Percentiles rank a stretch among this genome's conserved stretches.
These are phyloP conservation scores for Morbakka virulenta DNA, from an alignment of 30 jellyfish, hydroid and myxozoan species.

Conservation along the genomic window DNA sequence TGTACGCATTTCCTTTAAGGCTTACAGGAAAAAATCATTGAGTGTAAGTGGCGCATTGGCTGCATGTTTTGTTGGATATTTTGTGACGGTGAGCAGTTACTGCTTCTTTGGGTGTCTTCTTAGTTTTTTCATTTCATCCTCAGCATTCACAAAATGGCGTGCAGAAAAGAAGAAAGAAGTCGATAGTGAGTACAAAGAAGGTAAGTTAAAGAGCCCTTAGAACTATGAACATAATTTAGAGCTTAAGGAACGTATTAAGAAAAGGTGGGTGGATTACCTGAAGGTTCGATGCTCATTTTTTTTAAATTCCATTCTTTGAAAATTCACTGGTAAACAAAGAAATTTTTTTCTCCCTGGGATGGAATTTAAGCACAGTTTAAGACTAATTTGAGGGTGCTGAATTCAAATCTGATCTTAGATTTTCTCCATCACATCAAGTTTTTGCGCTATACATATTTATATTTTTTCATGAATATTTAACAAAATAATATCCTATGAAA, in stretches of 20 bases:
- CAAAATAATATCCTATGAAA: too few species aligned
- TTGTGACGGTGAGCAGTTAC: slow-evolving; percentile 60
- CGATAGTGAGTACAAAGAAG: slow-evolving; percentile 73
- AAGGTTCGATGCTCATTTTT: too few species aligned
- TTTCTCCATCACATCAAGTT: too few species aligned
- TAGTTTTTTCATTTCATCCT: slow-evolving; percentile 68
- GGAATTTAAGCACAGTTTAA: not conserved
- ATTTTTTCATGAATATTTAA: too few species aligned
- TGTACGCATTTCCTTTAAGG: slow-evolving; percentile 54
- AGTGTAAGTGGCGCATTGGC: slow-evolving; percentile 65
- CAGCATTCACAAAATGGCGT: slow-evolving; percentile 67
- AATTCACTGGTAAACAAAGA: too few species aligned
- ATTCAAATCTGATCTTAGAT: too few species aligned
- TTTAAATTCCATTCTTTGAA: not conserved
- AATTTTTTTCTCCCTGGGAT: too few species aligned
- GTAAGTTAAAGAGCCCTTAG: not conserved
- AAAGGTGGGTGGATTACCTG: too few species aligned
- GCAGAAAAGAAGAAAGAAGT: slow-evolving; percentile 48
- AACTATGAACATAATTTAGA: too few species aligned
- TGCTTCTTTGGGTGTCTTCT: slow-evolving; percentile 60
- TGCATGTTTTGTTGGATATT: slow-evolving; percentile 77
- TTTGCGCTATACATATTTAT: too few species aligned
- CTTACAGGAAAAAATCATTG: slow-evolving; percentile 67
- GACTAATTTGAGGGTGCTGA: too few species aligned
- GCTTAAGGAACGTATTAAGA: too few species aligned